Base-by-base conservation (phyloP, 53 echinoderm and acorn worm genomes). In the Hippasteria phrygiana region DNA sequence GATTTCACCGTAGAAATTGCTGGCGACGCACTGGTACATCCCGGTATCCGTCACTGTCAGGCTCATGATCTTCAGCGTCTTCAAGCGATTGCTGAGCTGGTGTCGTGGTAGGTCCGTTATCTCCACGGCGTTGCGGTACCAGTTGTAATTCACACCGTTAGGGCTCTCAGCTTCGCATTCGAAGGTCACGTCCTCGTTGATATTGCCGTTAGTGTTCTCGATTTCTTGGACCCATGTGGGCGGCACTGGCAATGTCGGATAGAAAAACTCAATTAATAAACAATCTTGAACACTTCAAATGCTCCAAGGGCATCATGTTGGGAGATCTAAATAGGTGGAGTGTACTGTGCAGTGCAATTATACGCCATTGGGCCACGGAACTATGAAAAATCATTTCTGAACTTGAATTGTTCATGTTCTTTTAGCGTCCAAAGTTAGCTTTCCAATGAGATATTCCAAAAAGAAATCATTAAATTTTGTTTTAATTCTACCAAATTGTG, bases 1-100 rank as follows among this genome's bases (percentile, higher is more conserved):
- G 18, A 95, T 87, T 0, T 45, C 18, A 14, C 98, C 95, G 26
- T 80, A 66, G 0, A 43, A 73, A 62, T 94, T 97, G 24, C 59
- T 64, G 31, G 95, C 98, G 27, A 88, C 75, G 55, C 98, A 97
- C 93, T 97, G 98, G 77, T 95, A 97, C 91, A 95, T 97, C 17
- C 91, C 98, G 5, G 94, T 92, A 62, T 97, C 95, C 3, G 64
- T 76, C 10, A 80, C 88, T 1, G 83, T 75, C 55, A 93, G 71
- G 37, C 89, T 77, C 55, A n/a, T 59, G 17, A 89, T 77, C 27
- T 43, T 93, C 65, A 93, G 36, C 12, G 80, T 89, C 66, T 89
- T 75, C 70, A 71, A 69, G 14, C 86, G 71, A 39, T 90, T 93
- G 83, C 79, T 73, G 74, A 93, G 39, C 32, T 50, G 71, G 46